These are phyloP conservation scores for Irena cyanogastra DNA, from an alignment of 2,113 vertebrate species.

Conservation along the genomic window DNA sequence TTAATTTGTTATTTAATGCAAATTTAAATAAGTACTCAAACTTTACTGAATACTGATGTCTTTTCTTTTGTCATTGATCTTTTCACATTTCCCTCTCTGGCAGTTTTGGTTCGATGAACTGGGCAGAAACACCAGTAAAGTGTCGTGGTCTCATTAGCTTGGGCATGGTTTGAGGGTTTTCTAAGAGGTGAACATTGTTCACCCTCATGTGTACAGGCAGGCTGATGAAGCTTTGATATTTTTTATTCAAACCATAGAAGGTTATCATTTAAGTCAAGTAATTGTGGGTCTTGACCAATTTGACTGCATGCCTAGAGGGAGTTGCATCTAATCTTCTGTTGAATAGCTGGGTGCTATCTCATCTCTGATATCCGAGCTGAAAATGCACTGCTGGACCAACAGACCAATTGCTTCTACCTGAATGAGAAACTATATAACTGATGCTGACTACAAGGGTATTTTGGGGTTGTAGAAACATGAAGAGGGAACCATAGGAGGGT, in stretches of 20 bases:
- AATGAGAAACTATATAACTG: not conserved
- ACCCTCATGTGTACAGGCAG: not conserved
- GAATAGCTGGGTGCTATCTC: conserved; percentile 53
- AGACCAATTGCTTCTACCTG: conserved; percentile 29
- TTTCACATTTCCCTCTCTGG: not conserved
- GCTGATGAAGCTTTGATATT: conserved; percentile 25
- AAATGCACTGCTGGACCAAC: conserved; percentile 30
- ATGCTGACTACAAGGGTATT: conserved; percentile 13
- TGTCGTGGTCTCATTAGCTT: not conserved
- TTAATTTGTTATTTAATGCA: not conserved
- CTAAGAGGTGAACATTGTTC: not conserved
- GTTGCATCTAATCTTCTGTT: conserved; percentile 9
- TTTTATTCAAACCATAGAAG: conserved; percentile 48
- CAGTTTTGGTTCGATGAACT: accelerated
- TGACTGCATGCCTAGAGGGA: conserved; percentile 23
- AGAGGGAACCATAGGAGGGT: conserved; percentile 28
- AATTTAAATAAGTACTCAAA: not conserved
- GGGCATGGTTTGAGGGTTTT: not conserved
- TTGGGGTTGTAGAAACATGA: not conserved
- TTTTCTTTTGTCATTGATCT: not conserved
- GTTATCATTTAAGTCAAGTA: conserved; percentile 27
- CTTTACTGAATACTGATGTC: not conserved
- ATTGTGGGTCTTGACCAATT: conserved; percentile 45
- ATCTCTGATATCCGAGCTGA: conserved; percentile 58
- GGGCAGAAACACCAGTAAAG: not conserved